Evolutionary conservation across 1,140 invertebrate species (phyloP).

Genomic region (Diuraphis noxia): DNA sequence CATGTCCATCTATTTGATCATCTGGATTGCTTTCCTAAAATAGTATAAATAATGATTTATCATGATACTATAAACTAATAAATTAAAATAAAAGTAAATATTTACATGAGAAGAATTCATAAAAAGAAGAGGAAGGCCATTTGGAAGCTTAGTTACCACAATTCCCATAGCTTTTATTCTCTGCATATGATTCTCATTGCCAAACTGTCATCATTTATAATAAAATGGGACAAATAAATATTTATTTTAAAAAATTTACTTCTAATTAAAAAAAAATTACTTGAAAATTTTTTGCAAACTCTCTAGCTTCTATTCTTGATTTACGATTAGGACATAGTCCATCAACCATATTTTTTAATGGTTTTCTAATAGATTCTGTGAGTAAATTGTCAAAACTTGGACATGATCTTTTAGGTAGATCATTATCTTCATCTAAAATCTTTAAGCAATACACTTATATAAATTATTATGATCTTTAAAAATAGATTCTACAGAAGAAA

Average conservation of each 20-base stretch:
- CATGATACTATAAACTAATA: too few relatives aligned
- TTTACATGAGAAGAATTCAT: slow-evolving; percentile 82
- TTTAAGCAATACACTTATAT: neutral
- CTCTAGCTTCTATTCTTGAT: slow-evolving; percentile 47
- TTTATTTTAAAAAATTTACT: neutral
- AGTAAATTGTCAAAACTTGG: slow-evolving; percentile 83
- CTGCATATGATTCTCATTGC: slow-evolving; percentile 87
- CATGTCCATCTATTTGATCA: slow-evolving; percentile 47
- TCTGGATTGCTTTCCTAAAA: slow-evolving; percentile 36
- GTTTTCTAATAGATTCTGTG: slow-evolving; percentile 75
- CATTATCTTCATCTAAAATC: slow-evolving; percentile 55
- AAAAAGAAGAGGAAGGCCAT: slow-evolving; percentile 87
- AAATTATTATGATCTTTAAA: neutral
- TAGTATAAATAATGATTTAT: neutral
- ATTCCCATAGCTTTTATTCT: slow-evolving; percentile 93
- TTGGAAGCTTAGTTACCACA: slow-evolving; percentile 80
- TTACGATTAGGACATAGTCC: slow-evolving; percentile 72
- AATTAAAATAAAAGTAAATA: slow-evolving; percentile 55
- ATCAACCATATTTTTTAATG: slow-evolving; percentile 83
- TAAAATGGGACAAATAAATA: neutral
- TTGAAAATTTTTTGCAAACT: slow-evolving; percentile 44
- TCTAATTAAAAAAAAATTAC: too few relatives aligned
- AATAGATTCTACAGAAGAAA: neutral
- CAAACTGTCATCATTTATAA: slow-evolving; percentile 64
- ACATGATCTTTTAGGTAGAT: slow-evolving; percentile 73